These are phyloP conservation scores for Gymnothorax javanicus DNA, from an alignment of 2,797 vertebrate species.

Conservation along the genomic window DNA sequence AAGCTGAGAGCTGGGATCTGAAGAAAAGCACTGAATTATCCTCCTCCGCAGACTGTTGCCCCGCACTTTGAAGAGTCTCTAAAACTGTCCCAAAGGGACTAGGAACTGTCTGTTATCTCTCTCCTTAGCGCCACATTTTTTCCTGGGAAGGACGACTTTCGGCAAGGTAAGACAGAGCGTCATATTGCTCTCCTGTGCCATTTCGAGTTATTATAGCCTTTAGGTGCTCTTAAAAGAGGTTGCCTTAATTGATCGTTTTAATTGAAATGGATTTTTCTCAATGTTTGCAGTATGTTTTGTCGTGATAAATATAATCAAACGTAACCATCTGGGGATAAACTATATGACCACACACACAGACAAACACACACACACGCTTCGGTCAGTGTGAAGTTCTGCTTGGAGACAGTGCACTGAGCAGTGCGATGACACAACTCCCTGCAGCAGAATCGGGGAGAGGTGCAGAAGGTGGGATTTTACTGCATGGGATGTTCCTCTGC, in stretches of 20 bases:
- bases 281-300: neutral
- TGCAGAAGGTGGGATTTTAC: neutral
- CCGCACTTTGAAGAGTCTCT: slow-evolving; percentile 65
- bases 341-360: too few species aligned
- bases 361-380: neutral
- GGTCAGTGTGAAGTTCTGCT: neutral
- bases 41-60: slow-evolving; percentile 57
- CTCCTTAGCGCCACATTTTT: neutral
- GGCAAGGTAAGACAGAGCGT: slow-evolving; percentile 60
- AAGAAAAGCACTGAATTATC: slow-evolving; percentile 22
- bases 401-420: neutral
- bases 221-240: slow-evolving; percentile 45
- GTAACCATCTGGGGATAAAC: neutral
- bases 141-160: slow-evolving; percentile 53
- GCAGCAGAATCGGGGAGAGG: neutral
- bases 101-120: slow-evolving; percentile 37
- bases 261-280: neutral
- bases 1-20: slow-evolving; percentile 43
- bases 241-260: neutral
- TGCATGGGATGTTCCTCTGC: neutral
- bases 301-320: too few species aligned
- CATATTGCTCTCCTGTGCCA: neutral
- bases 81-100: slow-evolving; percentile 67
- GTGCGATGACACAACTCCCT: neutral
- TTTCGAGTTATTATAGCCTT: slow-evolving; percentile 46